Evolutionary conservation across 1,140 invertebrate species (phyloP), one percentile per base, ranked within the genome.

Genomic region (Trichonephila clavata): DNA sequence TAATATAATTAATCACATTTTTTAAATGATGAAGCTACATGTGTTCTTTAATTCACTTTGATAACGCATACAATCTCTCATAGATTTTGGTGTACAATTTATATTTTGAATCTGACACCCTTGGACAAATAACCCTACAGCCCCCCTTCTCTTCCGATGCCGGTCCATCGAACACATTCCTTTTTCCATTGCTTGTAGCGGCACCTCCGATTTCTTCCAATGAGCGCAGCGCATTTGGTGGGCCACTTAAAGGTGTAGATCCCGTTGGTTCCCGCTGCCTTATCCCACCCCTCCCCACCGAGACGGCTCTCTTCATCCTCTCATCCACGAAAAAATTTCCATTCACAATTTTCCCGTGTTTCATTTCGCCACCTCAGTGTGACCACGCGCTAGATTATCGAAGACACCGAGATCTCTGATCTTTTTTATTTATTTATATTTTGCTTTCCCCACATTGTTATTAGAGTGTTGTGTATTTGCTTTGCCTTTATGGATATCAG

Each of bases 191-290:
- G 50, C 50, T 50, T 50, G 65, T 24, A 77, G 27, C 71, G 59
- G 90, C 90, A 91, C 60, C 90, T 84, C 43, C 39, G 27, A 27
- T 24, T 24, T 18, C 50, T 80, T 27, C 90, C 90, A 91, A 91
- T 91, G 43, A 65, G 32, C 24, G 39, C 18, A 3, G 18, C 57
- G 71, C 59, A 27, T 59, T 83, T 43, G 59, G 90, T 91, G 90
- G 90, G 90, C 90, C 90, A 91, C 90, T 91, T 91, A n/a, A 63
- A 91, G 77, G 80, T 91, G 80, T 59, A 59, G 68, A 63, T 91
- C 90, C 80, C 90, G 90, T 91, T 91, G 90, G 90, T 24, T 91
- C 77, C 57, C 27, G 63, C n/a, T 20, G 84, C 43, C 18, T 20
- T 21, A 71, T 14, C 20, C 24, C 88, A 14, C 68, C 61, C 68